Evolutionary conservation across 2,797 vertebrate species (phyloP).

Genomic region (Podarcis lilfordi): DNA sequence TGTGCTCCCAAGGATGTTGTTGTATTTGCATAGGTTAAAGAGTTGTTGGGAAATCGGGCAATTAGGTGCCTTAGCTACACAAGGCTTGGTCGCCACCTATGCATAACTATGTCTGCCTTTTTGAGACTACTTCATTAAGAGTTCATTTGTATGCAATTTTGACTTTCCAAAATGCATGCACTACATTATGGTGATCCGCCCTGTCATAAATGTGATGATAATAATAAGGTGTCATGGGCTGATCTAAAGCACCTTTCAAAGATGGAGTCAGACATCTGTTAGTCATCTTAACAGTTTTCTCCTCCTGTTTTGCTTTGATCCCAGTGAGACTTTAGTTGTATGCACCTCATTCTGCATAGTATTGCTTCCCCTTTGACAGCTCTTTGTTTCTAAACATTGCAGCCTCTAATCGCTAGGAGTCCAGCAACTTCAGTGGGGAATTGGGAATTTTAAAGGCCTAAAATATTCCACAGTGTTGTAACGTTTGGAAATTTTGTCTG

Average conservation of each 20-base stretch:
- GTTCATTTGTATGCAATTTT: slow-evolving; percentile 67
- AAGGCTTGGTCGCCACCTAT: slow-evolving; percentile 60
- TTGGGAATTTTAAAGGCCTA: background rate
- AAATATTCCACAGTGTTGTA: background rate
- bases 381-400: slow-evolving; percentile 33
- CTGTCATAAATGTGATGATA: slow-evolving; percentile 66
- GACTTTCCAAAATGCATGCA: slow-evolving; percentile 60
- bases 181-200: slow-evolving; percentile 59
- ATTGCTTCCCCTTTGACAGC: slow-evolving; percentile 29
- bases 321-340: slow-evolving; percentile 59
- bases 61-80: slow-evolving; percentile 38
- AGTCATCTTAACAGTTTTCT: slow-evolving; percentile 61
- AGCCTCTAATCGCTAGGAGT: slow-evolving; percentile 53
- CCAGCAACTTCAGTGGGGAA: background rate
- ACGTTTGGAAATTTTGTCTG: no score
- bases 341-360: slow-evolving; percentile 46
- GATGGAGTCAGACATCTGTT: slow-evolving; percentile 59
- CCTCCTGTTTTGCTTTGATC: slow-evolving; percentile 52
- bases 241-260: slow-evolving; percentile 60
- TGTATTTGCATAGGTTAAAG: background rate
- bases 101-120: slow-evolving; percentile 64
- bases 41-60: slow-evolving; percentile 60
- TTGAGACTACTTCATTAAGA: slow-evolving; percentile 62
- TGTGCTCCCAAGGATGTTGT: slow-evolving; percentile 4
- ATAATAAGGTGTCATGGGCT: slow-evolving; percentile 61